Conservation (phyloP, 64 coral and sea anemone species). For the Porites australiensis region DNA sequence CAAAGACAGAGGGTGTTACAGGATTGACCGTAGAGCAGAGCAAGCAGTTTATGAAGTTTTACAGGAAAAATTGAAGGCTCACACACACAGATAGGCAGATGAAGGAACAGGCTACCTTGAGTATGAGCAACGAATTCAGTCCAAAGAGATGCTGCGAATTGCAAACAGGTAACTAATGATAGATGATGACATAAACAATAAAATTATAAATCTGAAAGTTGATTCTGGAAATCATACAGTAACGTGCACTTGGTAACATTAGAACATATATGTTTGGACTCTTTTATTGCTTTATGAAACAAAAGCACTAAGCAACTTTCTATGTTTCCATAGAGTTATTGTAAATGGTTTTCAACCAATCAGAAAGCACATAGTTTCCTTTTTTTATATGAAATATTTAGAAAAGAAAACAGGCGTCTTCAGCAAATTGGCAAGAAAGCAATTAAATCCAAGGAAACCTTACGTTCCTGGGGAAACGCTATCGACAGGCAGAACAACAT, state of each 20-base stretch:
- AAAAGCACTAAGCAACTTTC: conserved; percentile 13
- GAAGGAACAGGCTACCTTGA: conserved; percentile 64
- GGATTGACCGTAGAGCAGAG: conserved; percentile 59
- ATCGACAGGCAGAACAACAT: conserved; percentile 49
- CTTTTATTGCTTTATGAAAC: conserved; percentile 9
- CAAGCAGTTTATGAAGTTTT: conserved; percentile 49
- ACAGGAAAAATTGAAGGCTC: conserved; percentile 46
- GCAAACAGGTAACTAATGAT: conserved; percentile 39
- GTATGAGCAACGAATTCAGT: conserved; percentile 36
- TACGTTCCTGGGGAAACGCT: conserved; percentile 57
- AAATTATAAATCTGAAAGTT: conserved; percentile 2
- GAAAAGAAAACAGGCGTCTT: conserved; percentile 2
- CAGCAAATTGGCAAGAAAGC: conserved; percentile 22
- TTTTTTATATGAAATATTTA: not conserved
- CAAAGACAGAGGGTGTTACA: conserved; percentile 18
- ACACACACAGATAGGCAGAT: conserved; percentile 47
- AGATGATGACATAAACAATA: conserved; percentile 14
- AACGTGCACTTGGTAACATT: conserved; percentile 10
- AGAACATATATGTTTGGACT: conserved; percentile 13
- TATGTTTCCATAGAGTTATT: conserved; percentile 16
- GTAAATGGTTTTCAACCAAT: not conserved
- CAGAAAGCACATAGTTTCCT: not conserved
- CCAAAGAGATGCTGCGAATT: conserved; percentile 62
- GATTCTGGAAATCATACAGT: conserved; percentile 19
- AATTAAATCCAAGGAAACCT: conserved; percentile 27